Conservation (phyloP, 2,888 invertebrate genomes). For the Agrilus biguttatus region DNA sequence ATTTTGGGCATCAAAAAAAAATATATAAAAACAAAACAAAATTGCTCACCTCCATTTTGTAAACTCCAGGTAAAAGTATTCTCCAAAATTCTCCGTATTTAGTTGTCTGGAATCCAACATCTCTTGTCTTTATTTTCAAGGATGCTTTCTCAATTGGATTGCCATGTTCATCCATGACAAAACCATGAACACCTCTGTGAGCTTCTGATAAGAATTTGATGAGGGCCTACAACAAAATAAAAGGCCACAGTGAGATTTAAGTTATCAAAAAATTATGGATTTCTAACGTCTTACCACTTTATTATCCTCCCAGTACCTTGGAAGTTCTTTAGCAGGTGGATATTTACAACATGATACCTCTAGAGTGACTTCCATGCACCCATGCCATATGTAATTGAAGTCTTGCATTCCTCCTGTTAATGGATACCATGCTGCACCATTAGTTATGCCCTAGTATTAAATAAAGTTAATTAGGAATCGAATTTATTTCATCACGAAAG, state of each 20-base stretch:
- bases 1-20: conserved; percentile 2
- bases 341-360: conserved; percentile 93
- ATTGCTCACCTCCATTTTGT: conserved; percentile 61
- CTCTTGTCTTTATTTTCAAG: conserved; percentile 64
- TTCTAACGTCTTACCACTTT: conserved; percentile 44
- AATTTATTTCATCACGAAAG: not conserved
- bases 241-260: no score
- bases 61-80: conserved; percentile 73
- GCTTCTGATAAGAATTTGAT: conserved; percentile 75
- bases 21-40: not conserved
- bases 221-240: conserved; percentile 44
- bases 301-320: conserved; percentile 80
- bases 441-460: conserved; percentile 66
- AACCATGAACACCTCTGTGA: conserved; percentile 79
- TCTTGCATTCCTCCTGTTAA: conserved; percentile 88
- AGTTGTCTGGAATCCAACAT: conserved; percentile 74
- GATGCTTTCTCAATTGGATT: conserved; percentile 67
- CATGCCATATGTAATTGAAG: conserved; percentile 85
- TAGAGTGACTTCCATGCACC: conserved; percentile 89
- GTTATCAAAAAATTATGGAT: no score
- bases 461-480: not conserved
- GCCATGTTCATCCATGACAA: conserved; percentile 65
- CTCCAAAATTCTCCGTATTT: conserved; percentile 93
- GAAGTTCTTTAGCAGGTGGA: conserved; percentile 65
- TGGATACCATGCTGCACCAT: conserved; percentile 90